Evolutionary conservation across 2,888 invertebrate genomes (phyloP).

Genomic region (Cosmia pyralina): DNA sequence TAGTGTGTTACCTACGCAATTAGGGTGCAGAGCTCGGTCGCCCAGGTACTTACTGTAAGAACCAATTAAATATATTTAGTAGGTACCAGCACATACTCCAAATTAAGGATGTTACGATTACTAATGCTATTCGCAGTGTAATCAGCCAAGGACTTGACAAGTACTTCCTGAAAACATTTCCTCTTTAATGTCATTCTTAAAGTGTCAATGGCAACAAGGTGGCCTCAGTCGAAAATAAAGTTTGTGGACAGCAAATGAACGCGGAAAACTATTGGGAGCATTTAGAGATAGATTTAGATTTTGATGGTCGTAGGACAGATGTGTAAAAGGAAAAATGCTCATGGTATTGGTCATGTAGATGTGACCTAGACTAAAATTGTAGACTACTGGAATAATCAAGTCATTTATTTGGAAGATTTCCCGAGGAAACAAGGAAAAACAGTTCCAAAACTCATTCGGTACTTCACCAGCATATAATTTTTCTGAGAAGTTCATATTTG

Average conservation of each 20-base stretch:
- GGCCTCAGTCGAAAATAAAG: conserved; percentile 11
- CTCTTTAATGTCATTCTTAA: conserved; percentile 22
- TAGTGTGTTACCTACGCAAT: no score
- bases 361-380: neutral
- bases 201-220: conserved; percentile 13
- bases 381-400: neutral
- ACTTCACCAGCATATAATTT: neutral
- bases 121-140: conserved; percentile 30
- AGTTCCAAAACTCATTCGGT: neutral
- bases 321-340: conserved; percentile 18
- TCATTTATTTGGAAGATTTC: no score
- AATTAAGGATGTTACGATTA: conserved; percentile 35
- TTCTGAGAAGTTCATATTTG: no score
- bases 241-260: conserved; percentile 9
- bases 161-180: conserved; percentile 52
- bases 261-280: conserved; percentile 4
- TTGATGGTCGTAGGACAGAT: neutral
- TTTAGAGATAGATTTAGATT: neutral
- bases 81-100: neutral
- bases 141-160: conserved; percentile 48
- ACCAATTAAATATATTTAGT: conserved; percentile 3
- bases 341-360: neutral
- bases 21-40: no score
- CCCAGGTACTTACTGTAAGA: neutral
- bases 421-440: neutral